Evolutionary conservation across 1,140 invertebrate species (phyloP).

Genomic region (Leucophenga varia): DNA sequence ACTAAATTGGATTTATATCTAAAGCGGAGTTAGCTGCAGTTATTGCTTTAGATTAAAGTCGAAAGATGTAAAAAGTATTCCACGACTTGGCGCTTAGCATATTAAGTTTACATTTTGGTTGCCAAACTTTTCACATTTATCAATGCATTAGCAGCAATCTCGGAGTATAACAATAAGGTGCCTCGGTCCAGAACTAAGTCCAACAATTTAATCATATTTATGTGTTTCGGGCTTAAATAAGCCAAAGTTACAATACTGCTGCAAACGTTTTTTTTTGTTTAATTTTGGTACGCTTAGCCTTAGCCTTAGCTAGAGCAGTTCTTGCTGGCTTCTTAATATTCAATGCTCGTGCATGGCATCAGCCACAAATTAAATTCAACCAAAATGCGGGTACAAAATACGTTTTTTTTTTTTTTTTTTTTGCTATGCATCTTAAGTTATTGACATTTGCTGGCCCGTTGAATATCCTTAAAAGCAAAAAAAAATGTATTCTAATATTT

Average conservation of each 20-base stretch:
- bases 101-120: background rate
- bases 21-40: conserved; percentile 21
- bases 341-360: conserved; percentile 10
- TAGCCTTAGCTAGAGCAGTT: too few relatives aligned
- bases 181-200: conserved; percentile 14
- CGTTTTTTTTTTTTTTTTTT: too few relatives aligned
- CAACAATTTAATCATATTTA: conserved; percentile 52
- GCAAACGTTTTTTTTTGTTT: conserved; percentile 13
- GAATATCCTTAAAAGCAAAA: background rate
- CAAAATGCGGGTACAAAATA: too few relatives aligned
- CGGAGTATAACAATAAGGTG: too few relatives aligned
- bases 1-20: conserved; percentile 54
- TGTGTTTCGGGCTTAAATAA: conserved; percentile 24
- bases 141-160: conserved; percentile 18
- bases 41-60: conserved; percentile 36
- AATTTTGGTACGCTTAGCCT: conserved; percentile 5
- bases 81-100: background rate
- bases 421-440: conserved; percentile 42
- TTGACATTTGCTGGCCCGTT: conserved; percentile 35
- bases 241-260: conserved; percentile 10
- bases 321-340: too few relatives aligned
- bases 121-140: conserved; percentile 42
- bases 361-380: too few relatives aligned
- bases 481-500: conserved; percentile 22
- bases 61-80: background rate